Conservation (phyloP, 2,797 vertebrate species). For the Darevskia mixta region DNA sequence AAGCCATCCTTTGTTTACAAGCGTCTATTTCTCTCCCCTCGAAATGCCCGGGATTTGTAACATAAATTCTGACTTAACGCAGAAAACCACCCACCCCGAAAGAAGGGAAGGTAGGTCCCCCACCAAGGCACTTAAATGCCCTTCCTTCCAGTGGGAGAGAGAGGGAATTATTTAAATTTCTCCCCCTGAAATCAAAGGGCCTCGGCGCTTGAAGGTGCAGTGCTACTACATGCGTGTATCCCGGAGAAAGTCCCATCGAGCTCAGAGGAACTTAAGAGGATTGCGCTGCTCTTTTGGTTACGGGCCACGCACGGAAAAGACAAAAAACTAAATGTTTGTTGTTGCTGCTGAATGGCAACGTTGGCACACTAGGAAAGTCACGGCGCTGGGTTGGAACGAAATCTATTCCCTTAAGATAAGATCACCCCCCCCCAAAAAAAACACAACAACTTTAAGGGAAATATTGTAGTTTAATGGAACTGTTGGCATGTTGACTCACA, state of each 20-base stretch:
- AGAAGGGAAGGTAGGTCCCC: background rate
- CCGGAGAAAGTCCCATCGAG: too few relatives aligned
- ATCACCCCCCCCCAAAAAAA: too few relatives aligned
- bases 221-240: background rate
- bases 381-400: background rate
- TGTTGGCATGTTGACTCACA: too few relatives aligned
- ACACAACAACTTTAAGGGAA: too few relatives aligned
- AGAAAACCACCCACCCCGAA: background rate
- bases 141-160: background rate
- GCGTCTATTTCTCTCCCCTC: background rate
- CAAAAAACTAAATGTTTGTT: too few relatives aligned
- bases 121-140: background rate
- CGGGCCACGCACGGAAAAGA: background rate
- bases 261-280: background rate
- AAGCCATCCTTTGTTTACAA: background rate
- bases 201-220: background rate
- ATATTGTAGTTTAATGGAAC: background rate
- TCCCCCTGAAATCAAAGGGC: background rate
- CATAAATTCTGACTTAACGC: background rate
- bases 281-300: background rate
- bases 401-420: too few relatives aligned
- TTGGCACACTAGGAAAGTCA: too few relatives aligned
- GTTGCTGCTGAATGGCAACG: background rate
- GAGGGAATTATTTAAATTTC: too few relatives aligned
- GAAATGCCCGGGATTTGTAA: background rate